Evolutionary conservation across 2,888 invertebrate species (phyloP), one percentile per base, ranked within the genome.

Genomic region (Cantharis rufa): DNA sequence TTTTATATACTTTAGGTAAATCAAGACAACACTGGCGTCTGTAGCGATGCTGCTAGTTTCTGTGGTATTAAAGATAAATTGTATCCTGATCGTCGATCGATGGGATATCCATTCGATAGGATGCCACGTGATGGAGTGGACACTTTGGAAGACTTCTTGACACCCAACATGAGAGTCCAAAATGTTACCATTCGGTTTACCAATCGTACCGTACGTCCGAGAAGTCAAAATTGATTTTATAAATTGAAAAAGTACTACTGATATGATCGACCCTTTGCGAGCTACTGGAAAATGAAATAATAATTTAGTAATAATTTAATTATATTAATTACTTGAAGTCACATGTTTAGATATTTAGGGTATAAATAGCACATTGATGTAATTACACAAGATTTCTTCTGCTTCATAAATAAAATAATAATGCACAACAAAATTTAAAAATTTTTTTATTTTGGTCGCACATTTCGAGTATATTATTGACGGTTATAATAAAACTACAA

Each of bases 61-160:
- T 95, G 95, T 83, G 95, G 95, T 1, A 88, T 95, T 15, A 91
- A 91, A 70, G 94, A 94, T 87, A 90, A 91, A 74, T 89, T 91
- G 82, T 96, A 94, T 86, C 96, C 96, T 0, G 96, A 96, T 88
- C 90, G 90, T 62, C 91, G 94, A 75, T 85, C 94, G 10, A 95
- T 96, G 95, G 95, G 95, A 66, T 96, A 90, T 88, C 95, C 96
- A n/a, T 93, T 93, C 90, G 92, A 93, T 86, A 88, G 93, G 15
- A 88, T 90, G 69, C 90, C 92, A 15, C 89, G 91, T 0, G 84
- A 86, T 27, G 89, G 90, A 1, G 91, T 90, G 74, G 87, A 88
- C 82, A 89, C 88, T 0, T 87, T 94, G 69, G 76, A 84, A 0
- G 91, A 92, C 85, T 95, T 95, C 90, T 86, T 94, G 10, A 90